phyloP scores from a whole-genome alignment of 1,140 invertebrate species.

The Procambarus virginalis region DNA sequence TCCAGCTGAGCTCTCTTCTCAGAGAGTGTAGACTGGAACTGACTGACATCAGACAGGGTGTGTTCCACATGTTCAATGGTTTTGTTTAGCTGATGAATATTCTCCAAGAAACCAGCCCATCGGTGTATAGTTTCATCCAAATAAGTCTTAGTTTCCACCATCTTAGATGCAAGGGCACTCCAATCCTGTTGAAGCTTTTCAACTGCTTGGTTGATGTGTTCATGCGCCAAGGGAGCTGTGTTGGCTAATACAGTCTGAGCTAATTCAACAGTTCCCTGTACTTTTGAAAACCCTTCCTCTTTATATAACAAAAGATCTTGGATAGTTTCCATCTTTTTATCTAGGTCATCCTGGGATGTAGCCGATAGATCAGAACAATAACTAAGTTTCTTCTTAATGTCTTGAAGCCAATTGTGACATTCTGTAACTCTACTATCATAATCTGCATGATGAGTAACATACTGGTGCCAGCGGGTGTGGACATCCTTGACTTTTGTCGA shows the following conservation, averaged over 20 bases:
- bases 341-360: slow-evolving; percentile 87
- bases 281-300: slow-evolving; percentile 92
- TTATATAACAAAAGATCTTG: slow-evolving; percentile 90
- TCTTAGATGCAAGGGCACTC: slow-evolving; percentile 88
- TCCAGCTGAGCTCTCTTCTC: slow-evolving; percentile 91
- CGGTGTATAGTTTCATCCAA: slow-evolving; percentile 92
- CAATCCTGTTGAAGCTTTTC: slow-evolving; percentile 91
- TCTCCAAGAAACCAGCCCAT: slow-evolving; percentile 90
- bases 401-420: slow-evolving; percentile 88
- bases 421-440: slow-evolving; percentile 87
- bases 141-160: slow-evolving; percentile 90
- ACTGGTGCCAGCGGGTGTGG: slow-evolving; percentile 92
- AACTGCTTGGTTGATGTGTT: slow-evolving; percentile 87
- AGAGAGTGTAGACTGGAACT: slow-evolving; percentile 85
- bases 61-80: slow-evolving; percentile 85
- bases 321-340: slow-evolving; percentile 87
- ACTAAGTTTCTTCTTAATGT: slow-evolving; percentile 87
- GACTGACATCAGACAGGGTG: slow-evolving; percentile 82
- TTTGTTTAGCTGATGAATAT: slow-evolving; percentile 89
- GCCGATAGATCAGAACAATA: slow-evolving; percentile 88
- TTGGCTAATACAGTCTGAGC: slow-evolving; percentile 94
- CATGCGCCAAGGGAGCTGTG: slow-evolving; percentile 90
- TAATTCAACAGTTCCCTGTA: slow-evolving; percentile 89
- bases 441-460: slow-evolving; percentile 90
- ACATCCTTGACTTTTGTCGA: slow-evolving; percentile 93